Conservation (phyloP, 2,797 vertebrate species). For the Pseudochirops cupreus region DNA sequence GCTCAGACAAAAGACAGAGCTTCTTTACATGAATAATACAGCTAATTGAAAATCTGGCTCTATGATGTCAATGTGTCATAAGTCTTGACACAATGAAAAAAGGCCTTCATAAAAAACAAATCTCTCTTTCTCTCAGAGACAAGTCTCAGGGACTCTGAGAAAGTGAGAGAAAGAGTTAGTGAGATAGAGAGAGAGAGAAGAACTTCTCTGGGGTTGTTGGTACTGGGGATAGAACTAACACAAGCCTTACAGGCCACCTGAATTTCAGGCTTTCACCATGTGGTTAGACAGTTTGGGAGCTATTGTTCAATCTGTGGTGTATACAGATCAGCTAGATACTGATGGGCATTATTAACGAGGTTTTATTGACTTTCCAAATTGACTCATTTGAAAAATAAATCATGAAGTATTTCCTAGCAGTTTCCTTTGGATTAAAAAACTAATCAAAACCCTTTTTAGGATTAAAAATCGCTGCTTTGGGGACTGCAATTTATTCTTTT, state of each 20-base stretch:
- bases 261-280: not conserved
- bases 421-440: not conserved
- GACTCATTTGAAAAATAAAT: slow-evolving; percentile 27
- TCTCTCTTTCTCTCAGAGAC: not conserved
- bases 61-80: not conserved
- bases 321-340: not conserved
- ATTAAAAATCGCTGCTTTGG: not conserved
- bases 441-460: not conserved
- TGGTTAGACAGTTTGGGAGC: not conserved
- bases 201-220: slow-evolving; percentile 4
- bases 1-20: not conserved
- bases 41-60: not conserved
- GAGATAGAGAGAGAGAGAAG: too few relatives aligned
- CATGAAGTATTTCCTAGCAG: not conserved
- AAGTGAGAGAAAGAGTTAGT: too few relatives aligned
- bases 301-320: not conserved
- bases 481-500: not conserved
- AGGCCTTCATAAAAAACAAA: not conserved
- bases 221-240: not conserved
- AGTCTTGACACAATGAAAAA: not conserved
- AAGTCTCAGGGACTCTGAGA: too few relatives aligned
- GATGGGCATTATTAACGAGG: not conserved
- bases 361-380: slow-evolving; percentile 22
- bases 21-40: not conserved
- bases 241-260: not conserved